Conservation (phyloP, 2,888 invertebrate species). For the Diplazon laetatorius region DNA sequence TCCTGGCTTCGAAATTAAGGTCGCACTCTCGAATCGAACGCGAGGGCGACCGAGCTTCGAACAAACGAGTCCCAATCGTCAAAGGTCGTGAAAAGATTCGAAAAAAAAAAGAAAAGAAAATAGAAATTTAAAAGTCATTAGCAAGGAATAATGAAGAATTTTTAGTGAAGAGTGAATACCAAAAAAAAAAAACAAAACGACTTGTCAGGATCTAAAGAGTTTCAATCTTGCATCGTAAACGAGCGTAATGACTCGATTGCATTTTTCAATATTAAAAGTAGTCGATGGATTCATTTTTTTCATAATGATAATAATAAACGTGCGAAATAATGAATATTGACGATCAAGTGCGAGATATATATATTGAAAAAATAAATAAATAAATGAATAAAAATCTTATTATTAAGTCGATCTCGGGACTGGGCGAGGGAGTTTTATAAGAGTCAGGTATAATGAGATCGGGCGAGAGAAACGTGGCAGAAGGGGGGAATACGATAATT, state of each 20-base stretch:
- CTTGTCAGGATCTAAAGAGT: no score
- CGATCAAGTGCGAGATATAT: no score
- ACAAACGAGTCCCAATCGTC: background rate
- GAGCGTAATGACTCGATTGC: no score
- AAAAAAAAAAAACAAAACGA: no score
- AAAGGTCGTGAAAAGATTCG: background rate
- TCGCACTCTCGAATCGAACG: conserved; percentile 57
- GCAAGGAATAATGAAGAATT: conserved; percentile 4
- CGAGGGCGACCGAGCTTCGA: conserved; percentile 27
- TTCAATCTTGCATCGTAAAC: background rate
- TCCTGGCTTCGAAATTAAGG: conserved; percentile 60
- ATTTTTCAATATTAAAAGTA: no score
- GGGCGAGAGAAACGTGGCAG: conserved; percentile 47
- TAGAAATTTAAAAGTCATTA: conserved; percentile 10
- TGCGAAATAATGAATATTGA: no score
- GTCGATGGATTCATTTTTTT: no score
- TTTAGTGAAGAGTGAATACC: background rate
- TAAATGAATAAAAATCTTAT: no score
- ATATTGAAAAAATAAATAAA: no score
- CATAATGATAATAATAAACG: no score
- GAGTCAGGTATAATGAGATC: conserved; percentile 52
- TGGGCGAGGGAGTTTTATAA: conserved; percentile 4
- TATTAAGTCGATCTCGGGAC: conserved; percentile 20
- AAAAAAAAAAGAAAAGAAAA: no score
- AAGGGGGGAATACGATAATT: conserved; percentile 68